Base-by-base conservation (phyloP, 2,888 invertebrate genomes). In the Nezara viridula region DNA sequence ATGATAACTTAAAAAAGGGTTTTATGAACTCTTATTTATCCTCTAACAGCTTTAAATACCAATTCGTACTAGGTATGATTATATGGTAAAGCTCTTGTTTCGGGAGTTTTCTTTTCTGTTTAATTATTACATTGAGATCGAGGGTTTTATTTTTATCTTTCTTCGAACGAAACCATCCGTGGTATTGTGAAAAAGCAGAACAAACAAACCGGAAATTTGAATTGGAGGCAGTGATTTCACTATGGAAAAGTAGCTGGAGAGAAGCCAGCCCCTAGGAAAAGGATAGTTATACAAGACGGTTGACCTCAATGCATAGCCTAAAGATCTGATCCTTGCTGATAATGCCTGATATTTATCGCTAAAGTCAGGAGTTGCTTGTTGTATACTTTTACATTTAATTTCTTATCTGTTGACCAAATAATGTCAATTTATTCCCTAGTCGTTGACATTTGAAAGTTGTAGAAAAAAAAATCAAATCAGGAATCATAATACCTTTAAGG, bases 221-320 rank as follows among this genome's bases (percentile, higher is more conserved):
- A 37, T 19, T 37, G 19, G 37, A 73, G 6, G 16, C 19, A 73
- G 19, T 73, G 66, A 37, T 19, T 73, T 37, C 37, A 73, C 66
- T 37, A 60, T 14, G 27, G 27, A 27, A 14, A 60, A 27, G 60
- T 60, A 12, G 60, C 66, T 32, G 37, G 66, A 66, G 66, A 66
- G 66, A 66, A 32, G 27, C 32, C 0, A 37, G 19, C 19, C 10
- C 7, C 44, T 44, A 5, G 44, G 44, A 7, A 73, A 73, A 73
- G 66, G 66, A 37, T 73, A 73, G 66, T 73, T 73, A 37, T 73
- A 73, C 66, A 73, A 73, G 66, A 21, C 16, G 27, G 27, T 60
- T 19, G 66, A 73, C 66, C 66, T 73, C 66, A 32, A 73, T 73
- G 19, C 66, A 37, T 73, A 19, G 66, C 32, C 32, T 73, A 37